Evolutionary conservation across 2,113 vertebrate species (phyloP).

Genomic region (Salvelinus fontinalis): DNA sequence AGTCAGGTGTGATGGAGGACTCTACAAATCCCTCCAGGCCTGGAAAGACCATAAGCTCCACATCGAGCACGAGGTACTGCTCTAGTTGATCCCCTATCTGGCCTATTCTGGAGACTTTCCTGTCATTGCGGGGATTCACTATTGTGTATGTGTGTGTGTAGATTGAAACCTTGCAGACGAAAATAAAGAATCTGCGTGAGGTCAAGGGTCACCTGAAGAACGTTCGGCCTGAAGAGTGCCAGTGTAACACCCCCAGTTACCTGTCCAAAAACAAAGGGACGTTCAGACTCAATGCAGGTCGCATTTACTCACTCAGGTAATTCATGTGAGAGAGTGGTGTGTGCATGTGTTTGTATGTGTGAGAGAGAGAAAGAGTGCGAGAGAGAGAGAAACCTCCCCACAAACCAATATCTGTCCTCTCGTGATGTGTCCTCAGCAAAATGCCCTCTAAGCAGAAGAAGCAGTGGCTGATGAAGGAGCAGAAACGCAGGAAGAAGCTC

Average conservation of each 20-base stretch:
- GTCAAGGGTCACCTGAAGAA: conserved; percentile 94
- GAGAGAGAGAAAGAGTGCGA: not conserved
- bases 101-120: not conserved
- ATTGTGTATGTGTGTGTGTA: conserved; percentile 43
- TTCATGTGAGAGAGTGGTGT: not conserved
- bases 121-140: not conserved
- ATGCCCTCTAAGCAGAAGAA: conserved; percentile 85
- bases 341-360: not conserved
- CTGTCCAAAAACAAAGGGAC: conserved; percentile 79
- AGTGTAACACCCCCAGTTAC: conserved; percentile 85
- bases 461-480: conserved; percentile 87
- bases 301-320: conserved; percentile 85
- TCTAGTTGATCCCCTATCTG: not conserved
- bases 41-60: conserved; percentile 98
- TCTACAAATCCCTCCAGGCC: conserved; percentile 92
- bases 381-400: not conserved
- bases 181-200: conserved; percentile 95
- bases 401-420: not conserved
- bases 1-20: conserved; percentile 88
- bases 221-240: conserved; percentile 90
- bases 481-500: conserved; percentile 91
- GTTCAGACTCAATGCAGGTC: conserved; percentile 75
- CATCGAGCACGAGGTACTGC: conserved; percentile 91
- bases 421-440: conserved; percentile 53
- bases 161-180: conserved; percentile 97